Percentiles rank a stretch among this genome's conserved stretches.
Evolutionary conservation across 2,888 invertebrate species (phyloP).

Genomic region (Ametastegia equiseti): DNA sequence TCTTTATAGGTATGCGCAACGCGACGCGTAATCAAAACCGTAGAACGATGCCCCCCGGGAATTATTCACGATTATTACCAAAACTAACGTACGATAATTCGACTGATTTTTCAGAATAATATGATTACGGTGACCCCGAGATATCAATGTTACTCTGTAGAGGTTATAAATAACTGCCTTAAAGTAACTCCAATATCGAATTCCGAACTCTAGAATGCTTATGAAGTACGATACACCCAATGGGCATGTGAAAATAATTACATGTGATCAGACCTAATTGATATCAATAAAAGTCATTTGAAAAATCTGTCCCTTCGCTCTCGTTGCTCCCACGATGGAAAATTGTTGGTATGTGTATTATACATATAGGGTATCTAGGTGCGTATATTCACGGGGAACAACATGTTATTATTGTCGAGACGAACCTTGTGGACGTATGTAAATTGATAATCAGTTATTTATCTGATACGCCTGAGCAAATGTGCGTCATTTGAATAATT

Average conservation of each 20-base stretch:
- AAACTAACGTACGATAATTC: background rate
- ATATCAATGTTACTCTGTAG: no score
- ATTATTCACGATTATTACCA: background rate
- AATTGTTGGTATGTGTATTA: background rate
- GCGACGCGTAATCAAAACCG: background rate
- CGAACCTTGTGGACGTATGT: background rate
- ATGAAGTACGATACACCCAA: background rate
- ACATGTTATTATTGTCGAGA: background rate
- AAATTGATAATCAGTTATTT: conserved; percentile 18
- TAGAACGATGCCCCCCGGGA: conserved; percentile 6
- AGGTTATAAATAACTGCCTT: no score
- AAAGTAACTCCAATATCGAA: no score
- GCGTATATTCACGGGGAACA: no score
- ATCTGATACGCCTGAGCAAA: background rate
- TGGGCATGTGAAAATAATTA: background rate
- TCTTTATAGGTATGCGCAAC: background rate
- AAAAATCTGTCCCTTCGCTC: background rate
- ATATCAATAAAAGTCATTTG: background rate
- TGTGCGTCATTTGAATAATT: conserved; percentile 17
- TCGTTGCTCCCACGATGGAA: background rate
- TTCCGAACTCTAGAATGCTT: background rate
- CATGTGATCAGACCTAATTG: background rate
- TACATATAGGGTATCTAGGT: no score
- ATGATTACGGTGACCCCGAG: background rate
- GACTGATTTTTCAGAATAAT: background rate